These are phyloP conservation scores for Dinomys branickii DNA, from an alignment of 2,113 vertebrate species.

Conservation along the genomic window DNA sequence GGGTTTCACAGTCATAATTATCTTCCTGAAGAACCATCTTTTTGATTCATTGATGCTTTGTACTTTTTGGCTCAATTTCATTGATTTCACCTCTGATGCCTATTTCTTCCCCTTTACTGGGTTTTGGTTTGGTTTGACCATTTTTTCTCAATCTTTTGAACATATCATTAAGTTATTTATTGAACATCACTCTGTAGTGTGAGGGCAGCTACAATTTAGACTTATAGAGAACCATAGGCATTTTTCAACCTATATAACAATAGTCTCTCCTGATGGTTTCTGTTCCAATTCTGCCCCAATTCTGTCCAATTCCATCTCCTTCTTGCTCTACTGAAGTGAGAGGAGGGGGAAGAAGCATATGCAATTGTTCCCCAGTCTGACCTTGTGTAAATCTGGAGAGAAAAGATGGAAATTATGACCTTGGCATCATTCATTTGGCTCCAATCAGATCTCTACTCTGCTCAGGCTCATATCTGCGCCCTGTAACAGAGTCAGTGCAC, in stretches of 20 bases:
- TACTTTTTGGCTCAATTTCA: not conserved
- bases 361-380: too few relatives aligned
- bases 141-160: not conserved
- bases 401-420: not conserved
- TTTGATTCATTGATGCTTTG: not conserved
- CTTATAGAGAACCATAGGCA: too few relatives aligned
- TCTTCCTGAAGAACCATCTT: not conserved
- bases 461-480: not conserved
- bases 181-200: not conserved
- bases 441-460: not conserved
- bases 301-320: not conserved
- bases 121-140: not conserved
- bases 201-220: not conserved
- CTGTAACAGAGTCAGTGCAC: not conserved
- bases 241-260: not conserved
- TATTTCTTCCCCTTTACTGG: not conserved
- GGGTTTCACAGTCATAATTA: not conserved
- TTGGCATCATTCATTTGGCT: not conserved
- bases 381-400: not conserved
- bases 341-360: too few relatives aligned
- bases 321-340: not conserved
- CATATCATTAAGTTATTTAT: not conserved
- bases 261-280: not conserved
- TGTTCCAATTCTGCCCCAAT: not conserved
- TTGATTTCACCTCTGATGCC: not conserved